Conservation (phyloP, 2,113 vertebrate genomes). For the Siniperca knerii region DNA sequence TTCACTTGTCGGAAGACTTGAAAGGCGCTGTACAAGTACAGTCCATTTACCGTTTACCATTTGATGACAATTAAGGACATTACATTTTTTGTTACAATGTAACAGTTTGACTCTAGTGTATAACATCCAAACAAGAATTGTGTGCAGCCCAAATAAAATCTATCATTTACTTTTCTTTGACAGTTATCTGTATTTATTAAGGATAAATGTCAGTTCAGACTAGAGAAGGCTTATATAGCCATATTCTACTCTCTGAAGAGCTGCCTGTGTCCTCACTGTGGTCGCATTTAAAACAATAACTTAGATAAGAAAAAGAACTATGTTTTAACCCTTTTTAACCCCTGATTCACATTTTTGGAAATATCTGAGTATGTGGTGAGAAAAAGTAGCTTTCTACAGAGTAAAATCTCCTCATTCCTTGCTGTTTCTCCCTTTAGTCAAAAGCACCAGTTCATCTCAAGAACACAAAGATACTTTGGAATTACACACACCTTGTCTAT, state of each 20-base stretch:
- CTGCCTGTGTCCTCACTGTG: not conserved
- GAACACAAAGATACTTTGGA: not conserved
- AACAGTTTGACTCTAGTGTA: not conserved
- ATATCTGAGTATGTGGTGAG: too few relatives aligned
- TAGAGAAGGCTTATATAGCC: not conserved
- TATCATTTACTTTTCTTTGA: not conserved
- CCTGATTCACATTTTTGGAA: not conserved
- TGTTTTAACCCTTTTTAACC: not conserved
- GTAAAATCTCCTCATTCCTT: not conserved
- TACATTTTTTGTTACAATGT: not conserved
- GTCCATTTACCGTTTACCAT: too few relatives aligned
- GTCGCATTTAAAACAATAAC: not conserved
- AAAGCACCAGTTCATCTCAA: not conserved
- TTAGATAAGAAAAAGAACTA: not conserved
- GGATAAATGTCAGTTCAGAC: slow-evolving; percentile 35
- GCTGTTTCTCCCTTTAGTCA: not conserved
- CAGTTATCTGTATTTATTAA: slow-evolving; percentile 33
- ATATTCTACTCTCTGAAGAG: not conserved
- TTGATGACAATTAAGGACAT: not conserved
- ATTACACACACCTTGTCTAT: not conserved
- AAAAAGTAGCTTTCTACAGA: not conserved
- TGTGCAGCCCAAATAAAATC: not conserved
- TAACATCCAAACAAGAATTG: not conserved
- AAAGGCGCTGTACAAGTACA: too few relatives aligned
- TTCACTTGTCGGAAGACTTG: too few relatives aligned